Percentiles rank a stretch among this genome's conserved stretches.
Evolutionary conservation across 2,797 vertebrate species (phyloP).

Genomic region (Leuciscus waleckii): DNA sequence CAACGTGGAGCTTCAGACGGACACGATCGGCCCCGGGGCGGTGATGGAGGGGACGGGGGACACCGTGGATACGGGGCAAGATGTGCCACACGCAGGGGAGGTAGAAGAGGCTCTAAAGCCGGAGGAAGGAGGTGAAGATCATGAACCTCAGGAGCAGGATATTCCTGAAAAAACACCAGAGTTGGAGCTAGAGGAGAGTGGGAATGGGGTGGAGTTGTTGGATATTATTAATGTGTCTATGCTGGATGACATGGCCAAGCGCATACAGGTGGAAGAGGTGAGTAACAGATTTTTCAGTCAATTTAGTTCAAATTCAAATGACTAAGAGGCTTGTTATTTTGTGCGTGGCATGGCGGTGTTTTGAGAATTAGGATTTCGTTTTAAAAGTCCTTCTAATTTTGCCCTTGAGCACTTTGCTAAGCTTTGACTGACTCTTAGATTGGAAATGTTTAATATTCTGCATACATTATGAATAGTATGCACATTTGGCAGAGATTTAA

Average conservation of each 20-base stretch:
- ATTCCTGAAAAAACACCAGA: constrained; percentile 65
- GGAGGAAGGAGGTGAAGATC: constrained; percentile 55
- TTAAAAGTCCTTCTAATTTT: not conserved
- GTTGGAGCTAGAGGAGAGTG: constrained; percentile 64
- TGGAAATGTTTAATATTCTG: not conserved
- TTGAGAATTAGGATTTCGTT: not conserved
- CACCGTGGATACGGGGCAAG: constrained; percentile 69
- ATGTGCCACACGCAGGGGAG: constrained; percentile 44
- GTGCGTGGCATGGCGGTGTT: not conserved
- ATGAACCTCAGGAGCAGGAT: constrained; percentile 49
- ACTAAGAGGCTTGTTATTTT: not conserved
- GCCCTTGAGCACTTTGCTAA: not conserved
- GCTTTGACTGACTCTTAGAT: not conserved
- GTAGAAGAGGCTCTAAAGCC: constrained; percentile 69
- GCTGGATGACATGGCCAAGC: constrained; percentile 91
- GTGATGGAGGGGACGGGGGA: constrained; percentile 65
- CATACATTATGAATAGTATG: not conserved
- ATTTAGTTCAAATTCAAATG: not conserved
- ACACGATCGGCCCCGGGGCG: constrained; percentile 63
- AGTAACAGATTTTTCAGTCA: constrained; percentile 48
- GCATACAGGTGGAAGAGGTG: constrained; percentile 95
- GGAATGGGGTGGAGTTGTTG: constrained; percentile 54
- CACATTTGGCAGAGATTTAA: not conserved
- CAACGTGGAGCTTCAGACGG: constrained; percentile 29
- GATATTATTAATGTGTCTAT: constrained; percentile 80